Conservation (phyloP, 2,113 vertebrate species). For the Cyanistes caeruleus region DNA sequence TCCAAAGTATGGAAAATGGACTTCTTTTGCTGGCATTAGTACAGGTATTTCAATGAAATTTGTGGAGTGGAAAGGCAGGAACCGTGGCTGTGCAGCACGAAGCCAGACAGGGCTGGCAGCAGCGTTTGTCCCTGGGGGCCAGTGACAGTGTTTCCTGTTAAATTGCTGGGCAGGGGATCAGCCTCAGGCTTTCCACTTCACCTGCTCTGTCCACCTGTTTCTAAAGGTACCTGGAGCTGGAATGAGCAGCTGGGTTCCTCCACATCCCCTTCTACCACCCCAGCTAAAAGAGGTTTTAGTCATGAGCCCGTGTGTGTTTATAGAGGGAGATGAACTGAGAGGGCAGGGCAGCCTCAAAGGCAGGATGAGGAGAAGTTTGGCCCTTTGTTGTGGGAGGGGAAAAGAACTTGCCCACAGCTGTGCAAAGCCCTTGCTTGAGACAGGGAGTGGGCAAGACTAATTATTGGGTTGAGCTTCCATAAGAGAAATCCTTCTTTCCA, state of each 20-base stretch:
- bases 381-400: not conserved
- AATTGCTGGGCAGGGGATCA: not conserved
- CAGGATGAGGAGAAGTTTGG: not conserved
- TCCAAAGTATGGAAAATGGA: not conserved
- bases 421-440: not conserved
- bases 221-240: not conserved
- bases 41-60: not conserved
- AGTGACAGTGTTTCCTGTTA: not conserved
- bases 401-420: not conserved
- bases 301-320: fast-evolving
- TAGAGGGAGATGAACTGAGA: not conserved
- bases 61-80: not conserved
- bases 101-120: not conserved
- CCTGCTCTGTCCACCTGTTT: not conserved
- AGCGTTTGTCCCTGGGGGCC: not conserved
- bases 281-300: not conserved
- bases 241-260: fast-evolving
- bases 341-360: not conserved
- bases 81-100: not conserved
- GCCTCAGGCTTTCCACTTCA: not conserved
- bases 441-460: not conserved
- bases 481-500: not conserved
- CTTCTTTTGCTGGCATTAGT: not conserved
- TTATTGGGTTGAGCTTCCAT: not conserved
- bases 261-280: fast-evolving